Evolutionary conservation across 1,140 invertebrate species (phyloP).

Genomic region (Physella acuta): DNA sequence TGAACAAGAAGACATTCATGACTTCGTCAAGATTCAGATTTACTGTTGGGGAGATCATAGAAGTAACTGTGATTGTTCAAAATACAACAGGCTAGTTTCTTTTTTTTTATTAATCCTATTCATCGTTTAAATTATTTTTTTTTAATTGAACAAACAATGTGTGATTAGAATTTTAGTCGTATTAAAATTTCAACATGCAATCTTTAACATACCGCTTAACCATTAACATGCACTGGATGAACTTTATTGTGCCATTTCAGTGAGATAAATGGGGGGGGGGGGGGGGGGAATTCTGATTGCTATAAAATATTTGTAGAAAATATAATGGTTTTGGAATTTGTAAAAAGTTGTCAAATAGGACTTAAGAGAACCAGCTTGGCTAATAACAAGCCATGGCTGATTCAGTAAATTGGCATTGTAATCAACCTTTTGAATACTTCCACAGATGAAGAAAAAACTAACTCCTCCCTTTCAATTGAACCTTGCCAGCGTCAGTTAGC

Average conservation of each 20-base stretch:
- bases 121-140: not conserved
- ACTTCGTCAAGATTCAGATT: constrained; percentile 31
- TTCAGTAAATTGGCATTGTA: too few species aligned
- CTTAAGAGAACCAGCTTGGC: too few species aligned
- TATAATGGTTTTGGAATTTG: too few species aligned
- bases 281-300: too few species aligned
- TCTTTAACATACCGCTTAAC: not conserved
- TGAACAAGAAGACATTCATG: constrained; percentile 31
- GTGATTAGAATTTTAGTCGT: not conserved
- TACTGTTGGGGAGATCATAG: constrained; percentile 26
- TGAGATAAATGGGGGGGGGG: too few species aligned
- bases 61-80: constrained; percentile 24
- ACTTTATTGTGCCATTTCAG: too few species aligned
- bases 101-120: not conserved
- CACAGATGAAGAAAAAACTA: not conserved
- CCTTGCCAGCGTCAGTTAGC: not conserved
- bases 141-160: not conserved
- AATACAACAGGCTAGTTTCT: constrained; percentile 25
- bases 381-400: not conserved
- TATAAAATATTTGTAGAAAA: too few species aligned
- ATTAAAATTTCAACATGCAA: not conserved
- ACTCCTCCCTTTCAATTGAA: constrained; percentile 4
- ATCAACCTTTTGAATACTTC: too few species aligned
- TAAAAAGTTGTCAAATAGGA: too few species aligned
- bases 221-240: not conserved